Conservation (phyloP, 1,140 invertebrate genomes). For the Drosophila tropicalis region DNA sequence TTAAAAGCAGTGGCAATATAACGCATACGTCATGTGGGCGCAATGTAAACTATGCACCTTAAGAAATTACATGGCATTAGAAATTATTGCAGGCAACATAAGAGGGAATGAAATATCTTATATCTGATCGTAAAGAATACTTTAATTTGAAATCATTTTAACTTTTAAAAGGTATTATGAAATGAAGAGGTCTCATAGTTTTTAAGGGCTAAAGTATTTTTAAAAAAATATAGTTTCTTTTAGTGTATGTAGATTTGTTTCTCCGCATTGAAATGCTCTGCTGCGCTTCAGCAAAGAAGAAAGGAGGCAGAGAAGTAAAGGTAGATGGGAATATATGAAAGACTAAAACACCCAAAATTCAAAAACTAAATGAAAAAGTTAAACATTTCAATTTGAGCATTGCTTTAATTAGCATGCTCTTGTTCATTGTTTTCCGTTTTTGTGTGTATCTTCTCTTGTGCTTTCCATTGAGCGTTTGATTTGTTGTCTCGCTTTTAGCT, state of each 20-base stretch:
- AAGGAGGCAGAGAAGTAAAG: background rate
- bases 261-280: slow-evolving; percentile 38
- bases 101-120: too few relatives aligned
- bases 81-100: too few relatives aligned
- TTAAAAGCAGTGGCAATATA: slow-evolving; percentile 37
- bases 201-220: too few relatives aligned
- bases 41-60: background rate
- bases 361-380: slow-evolving; percentile 63
- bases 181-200: too few relatives aligned
- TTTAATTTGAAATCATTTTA: too few relatives aligned
- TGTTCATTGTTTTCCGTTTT: slow-evolving; percentile 76
- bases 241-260: slow-evolving; percentile 22
- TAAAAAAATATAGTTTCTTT: too few relatives aligned
- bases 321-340: background rate
- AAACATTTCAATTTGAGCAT: slow-evolving; percentile 80
- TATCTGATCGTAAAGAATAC: too few relatives aligned
- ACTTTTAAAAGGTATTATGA: too few relatives aligned
- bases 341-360: slow-evolving; percentile 31
- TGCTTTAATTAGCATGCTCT: slow-evolving; percentile 77
- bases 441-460: slow-evolving; percentile 4
- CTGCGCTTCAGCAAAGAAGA: slow-evolving; percentile 38
- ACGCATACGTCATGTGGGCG: slow-evolving; percentile 49
- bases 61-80: background rate
- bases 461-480: slow-evolving; percentile 62
- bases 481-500: slow-evolving; percentile 50